A percentile compares a stretch with the other conserved stretches of the same genome.
Evolutionary conservation across 2,113 vertebrate species (phyloP).

Genomic region (Opisthocomus hoazin): DNA sequence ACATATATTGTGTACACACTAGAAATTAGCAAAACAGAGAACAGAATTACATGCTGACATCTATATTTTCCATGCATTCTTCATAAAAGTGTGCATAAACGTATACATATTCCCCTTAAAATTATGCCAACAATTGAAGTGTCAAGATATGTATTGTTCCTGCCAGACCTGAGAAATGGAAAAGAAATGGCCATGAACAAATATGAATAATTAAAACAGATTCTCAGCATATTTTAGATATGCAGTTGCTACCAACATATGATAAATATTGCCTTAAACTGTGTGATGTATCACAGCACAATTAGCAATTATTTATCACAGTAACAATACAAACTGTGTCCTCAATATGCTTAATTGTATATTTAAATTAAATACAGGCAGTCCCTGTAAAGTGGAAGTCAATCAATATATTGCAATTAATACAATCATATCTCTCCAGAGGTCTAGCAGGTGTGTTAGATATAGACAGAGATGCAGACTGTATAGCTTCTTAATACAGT

Average conservation of each 20-base stretch:
- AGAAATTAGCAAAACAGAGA: background rate
- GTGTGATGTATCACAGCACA: background rate
- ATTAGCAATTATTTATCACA: conserved; percentile 26
- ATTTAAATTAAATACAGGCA: conserved; percentile 37
- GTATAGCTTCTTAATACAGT: background rate
- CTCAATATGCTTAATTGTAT: conserved; percentile 3
- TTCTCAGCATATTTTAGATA: background rate
- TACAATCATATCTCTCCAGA: conserved; percentile 28
- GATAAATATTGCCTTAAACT: conserved; percentile 5
- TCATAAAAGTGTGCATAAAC: background rate
- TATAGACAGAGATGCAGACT: background rate
- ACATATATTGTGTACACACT: background rate
- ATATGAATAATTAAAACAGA: conserved; percentile 31
- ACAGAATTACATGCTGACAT: background rate
- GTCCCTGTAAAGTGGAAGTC: conserved; percentile 10
- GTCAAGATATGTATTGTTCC: background rate
- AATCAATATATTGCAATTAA: conserved; percentile 59
- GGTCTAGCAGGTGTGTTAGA: conserved; percentile 11
- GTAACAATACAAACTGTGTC: conserved; percentile 7
- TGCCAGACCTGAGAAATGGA: background rate
- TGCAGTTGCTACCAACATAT: background rate
- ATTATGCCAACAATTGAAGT: background rate
- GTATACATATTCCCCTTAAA: background rate
- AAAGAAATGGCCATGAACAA: background rate
- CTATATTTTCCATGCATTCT: background rate